Evolutionary conservation across 2,797 vertebrate species (phyloP).

Genomic region (Cryptoblepharus egeriae): DNA sequence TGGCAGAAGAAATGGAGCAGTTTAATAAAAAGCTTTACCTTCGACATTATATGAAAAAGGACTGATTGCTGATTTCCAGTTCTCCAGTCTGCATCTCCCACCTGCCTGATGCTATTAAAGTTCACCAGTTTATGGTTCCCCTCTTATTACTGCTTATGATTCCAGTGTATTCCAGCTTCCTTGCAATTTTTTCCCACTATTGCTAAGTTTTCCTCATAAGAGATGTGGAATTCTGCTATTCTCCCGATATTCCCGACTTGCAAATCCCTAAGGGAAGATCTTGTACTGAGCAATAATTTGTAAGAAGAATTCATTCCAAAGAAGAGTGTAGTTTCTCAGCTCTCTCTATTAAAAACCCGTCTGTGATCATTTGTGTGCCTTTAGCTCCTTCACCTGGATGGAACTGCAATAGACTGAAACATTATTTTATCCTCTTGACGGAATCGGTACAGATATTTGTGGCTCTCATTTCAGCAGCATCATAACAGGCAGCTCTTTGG

Average conservation of each 20-base stretch:
- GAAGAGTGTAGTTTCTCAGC: conserved; percentile 31
- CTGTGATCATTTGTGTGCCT: conserved; percentile 55
- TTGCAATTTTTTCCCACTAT: neutral
- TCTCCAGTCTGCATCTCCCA: neutral
- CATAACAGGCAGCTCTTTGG: conserved; percentile 38
- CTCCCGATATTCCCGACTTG: neutral
- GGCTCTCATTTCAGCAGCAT: conserved; percentile 38
- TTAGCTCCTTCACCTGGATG: conserved; percentile 68
- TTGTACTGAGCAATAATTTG: conserved; percentile 34
- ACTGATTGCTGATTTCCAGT: no score
- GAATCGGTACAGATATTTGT: conserved; percentile 43
- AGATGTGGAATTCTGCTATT: neutral
- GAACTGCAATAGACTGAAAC: conserved; percentile 54
- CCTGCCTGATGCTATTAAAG: neutral
- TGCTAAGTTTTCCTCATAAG: neutral
- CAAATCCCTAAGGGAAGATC: neutral
- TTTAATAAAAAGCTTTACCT: no score
- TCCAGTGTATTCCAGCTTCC: neutral
- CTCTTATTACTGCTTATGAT: neutral
- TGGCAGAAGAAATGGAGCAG: no score
- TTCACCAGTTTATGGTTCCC: neutral
- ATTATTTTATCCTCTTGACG: conserved; percentile 4
- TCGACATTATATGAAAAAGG: no score
- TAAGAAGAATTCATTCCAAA: conserved; percentile 5
- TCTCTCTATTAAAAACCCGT: conserved; percentile 15